Base-by-base conservation (phyloP, 1,140 invertebrate genomes). In the Acyrthosiphon pisum region DNA sequence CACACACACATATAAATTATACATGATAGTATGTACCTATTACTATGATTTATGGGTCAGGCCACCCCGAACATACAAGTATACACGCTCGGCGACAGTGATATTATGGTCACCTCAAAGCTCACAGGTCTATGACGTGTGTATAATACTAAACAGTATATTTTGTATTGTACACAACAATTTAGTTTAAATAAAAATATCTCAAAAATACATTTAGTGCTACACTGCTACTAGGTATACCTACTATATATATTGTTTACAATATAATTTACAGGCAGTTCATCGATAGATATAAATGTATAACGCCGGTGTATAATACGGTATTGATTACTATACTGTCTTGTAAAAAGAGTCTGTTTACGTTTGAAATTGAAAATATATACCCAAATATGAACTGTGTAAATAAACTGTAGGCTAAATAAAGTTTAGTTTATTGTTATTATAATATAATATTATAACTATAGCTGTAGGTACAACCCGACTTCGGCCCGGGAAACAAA, bases 81-180 rank as follows among this genome's bases (percentile, higher is more conserved):
- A 18, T 76, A 76, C 6, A 22, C 50, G 22, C 7, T 18, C 60
- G n/a, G 30, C n/a, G 60, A n/a, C 60, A 11, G 60, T 76, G 30
- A 76, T 76, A 76, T 76, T 76, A 76, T 76, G n/a, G 30, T 76
- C 60, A 76, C 60, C 60, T 76, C n/a, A n/a, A 60, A 60, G 56
- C 56, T 60, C 26, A 56, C 56, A 9, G 30, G 30, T 30, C 11
- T 68, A 30, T 30, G 30, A 37, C 2, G 2, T 2, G 1, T 18
- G 1, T n/a, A 76, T 76, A 76, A 26, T 56, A 8, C 11, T 18
- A n/a, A n/a, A n/a, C 60, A 76, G 4, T 1, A 18, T 6, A 76
- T 76, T n/a, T 68, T n/a, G n/a, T 76, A 68, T 1, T 53, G 11
- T 46, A 11, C 11, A 2, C 14, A 50, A 2, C 26, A 50, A 50